A percentile compares a stretch with the other conserved stretches of the same genome.
Conservation (phyloP, 2,113 vertebrate genomes). For the Lagenorhynchus albirostris region DNA sequence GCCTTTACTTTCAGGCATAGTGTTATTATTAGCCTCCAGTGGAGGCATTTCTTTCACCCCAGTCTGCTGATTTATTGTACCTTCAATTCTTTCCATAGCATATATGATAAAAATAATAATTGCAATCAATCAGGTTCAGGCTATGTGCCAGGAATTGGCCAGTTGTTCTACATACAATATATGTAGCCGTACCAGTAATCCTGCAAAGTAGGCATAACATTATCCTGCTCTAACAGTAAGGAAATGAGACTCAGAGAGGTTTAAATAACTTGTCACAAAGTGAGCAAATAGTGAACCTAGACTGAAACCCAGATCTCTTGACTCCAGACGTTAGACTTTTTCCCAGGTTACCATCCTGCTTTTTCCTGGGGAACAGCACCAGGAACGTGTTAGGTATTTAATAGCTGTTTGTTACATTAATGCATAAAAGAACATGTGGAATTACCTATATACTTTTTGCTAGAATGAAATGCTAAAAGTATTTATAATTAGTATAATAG, state of each 20-base stretch:
- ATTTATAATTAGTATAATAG: neutral
- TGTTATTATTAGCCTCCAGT: slow-evolving; percentile 37
- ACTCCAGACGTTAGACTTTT: slow-evolving; percentile 25
- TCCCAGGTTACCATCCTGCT: neutral
- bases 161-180: slow-evolving; percentile 42
- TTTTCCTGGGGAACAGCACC: neutral
- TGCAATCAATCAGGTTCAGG: slow-evolving; percentile 57
- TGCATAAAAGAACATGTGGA: neutral
- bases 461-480: neutral
- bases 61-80: slow-evolving; percentile 54
- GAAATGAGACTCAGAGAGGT: slow-evolving; percentile 15
- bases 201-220: slow-evolving; percentile 23
- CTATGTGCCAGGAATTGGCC: neutral
- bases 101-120: slow-evolving; percentile 72
- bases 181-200: slow-evolving; percentile 47
- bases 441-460: neutral
- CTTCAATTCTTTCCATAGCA: slow-evolving; percentile 48
- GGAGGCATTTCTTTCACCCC: neutral
- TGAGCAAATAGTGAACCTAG: neutral
- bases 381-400: neutral
- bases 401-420: slow-evolving; percentile 12
- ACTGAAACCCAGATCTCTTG: neutral
- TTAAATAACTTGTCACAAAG: neutral
- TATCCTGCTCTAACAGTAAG: neutral
- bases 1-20: slow-evolving; percentile 11